Conservation (phyloP, 2,888 invertebrate genomes). For the Helicoverpa assulta region DNA sequence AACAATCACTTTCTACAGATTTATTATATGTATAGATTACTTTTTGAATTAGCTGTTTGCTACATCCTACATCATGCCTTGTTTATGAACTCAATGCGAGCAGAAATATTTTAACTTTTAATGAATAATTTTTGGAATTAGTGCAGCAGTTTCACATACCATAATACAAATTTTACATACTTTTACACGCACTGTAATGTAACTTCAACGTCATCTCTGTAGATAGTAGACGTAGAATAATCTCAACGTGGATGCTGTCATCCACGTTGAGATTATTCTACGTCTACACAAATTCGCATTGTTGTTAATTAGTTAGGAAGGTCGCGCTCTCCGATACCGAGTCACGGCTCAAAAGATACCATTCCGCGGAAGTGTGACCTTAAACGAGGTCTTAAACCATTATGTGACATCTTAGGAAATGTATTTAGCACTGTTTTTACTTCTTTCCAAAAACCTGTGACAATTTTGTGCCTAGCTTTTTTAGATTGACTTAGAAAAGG, state of each 20-base stretch:
- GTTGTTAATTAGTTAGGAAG: slow-evolving; percentile 51
- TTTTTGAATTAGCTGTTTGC: too few species aligned
- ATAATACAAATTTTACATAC: too few species aligned
- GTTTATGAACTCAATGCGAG: too few species aligned
- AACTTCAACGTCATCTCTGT: slow-evolving; percentile 7
- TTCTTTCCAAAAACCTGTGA: slow-evolving; percentile 26
- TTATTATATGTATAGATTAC: too few species aligned
- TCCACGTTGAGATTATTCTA: background rate
- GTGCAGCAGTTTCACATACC: too few species aligned
- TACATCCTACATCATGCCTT: too few species aligned
- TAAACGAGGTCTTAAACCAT: slow-evolving; percentile 66
- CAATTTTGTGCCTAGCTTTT: slow-evolving; percentile 12
- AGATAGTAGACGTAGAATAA: too few species aligned
- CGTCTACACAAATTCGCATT: slow-evolving; percentile 11
- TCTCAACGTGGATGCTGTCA: too few species aligned
- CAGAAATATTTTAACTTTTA: too few species aligned
- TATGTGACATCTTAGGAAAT: slow-evolving; percentile 64
- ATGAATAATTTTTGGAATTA: too few species aligned
- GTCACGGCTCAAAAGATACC: slow-evolving; percentile 59
- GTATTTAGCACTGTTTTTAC: slow-evolving; percentile 45
- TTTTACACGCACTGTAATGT: background rate
- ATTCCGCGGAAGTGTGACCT: slow-evolving; percentile 64
- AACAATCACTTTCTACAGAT: too few species aligned
- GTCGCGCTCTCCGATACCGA: slow-evolving; percentile 32
- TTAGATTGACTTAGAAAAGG: background rate